These are phyloP conservation scores for Gymnocephalus cernua DNA, from an alignment of 2,113 vertebrate species.

Conservation along the genomic window DNA sequence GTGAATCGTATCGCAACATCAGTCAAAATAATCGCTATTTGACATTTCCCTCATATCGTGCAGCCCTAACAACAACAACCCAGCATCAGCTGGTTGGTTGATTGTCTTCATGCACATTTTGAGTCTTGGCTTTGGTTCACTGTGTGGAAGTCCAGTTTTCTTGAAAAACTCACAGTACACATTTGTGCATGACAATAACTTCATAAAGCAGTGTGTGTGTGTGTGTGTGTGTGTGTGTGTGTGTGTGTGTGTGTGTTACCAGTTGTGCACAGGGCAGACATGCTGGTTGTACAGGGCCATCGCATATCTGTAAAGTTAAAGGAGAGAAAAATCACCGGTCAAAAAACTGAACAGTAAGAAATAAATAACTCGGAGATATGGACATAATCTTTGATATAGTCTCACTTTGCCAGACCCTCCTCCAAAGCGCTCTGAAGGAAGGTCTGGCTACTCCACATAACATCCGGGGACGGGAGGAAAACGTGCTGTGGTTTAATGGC, in stretches of 20 bases:
- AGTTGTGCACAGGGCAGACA: constrained; percentile 91
- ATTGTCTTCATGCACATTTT: background rate
- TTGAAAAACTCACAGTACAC: background rate
- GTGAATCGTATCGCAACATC: too few species aligned
- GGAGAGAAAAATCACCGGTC: constrained; percentile 12
- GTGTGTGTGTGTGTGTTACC: constrained; percentile 76
- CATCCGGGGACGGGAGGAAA: too few species aligned
- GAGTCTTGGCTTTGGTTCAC: background rate
- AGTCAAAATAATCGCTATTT: too few species aligned
- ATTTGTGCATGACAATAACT: background rate
- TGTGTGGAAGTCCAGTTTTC: background rate
- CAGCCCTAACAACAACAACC: too few species aligned
- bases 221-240: constrained; percentile 31
- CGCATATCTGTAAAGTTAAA: constrained; percentile 83
- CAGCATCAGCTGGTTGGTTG: too few species aligned
- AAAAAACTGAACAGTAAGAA: background rate
- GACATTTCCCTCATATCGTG: too few species aligned
- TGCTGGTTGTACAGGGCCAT: constrained; percentile 94
- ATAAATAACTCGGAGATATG: background rate
- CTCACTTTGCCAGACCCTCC: too few species aligned
- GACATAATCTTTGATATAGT: too few species aligned
- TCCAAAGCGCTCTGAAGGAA: too few species aligned
- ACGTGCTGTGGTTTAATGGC: too few species aligned
- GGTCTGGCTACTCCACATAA: too few species aligned
- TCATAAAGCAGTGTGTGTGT: background rate